phyloP scores from a whole-genome alignment of 1,140 invertebrate genomes.

The Metaphire vulgaris region DNA sequence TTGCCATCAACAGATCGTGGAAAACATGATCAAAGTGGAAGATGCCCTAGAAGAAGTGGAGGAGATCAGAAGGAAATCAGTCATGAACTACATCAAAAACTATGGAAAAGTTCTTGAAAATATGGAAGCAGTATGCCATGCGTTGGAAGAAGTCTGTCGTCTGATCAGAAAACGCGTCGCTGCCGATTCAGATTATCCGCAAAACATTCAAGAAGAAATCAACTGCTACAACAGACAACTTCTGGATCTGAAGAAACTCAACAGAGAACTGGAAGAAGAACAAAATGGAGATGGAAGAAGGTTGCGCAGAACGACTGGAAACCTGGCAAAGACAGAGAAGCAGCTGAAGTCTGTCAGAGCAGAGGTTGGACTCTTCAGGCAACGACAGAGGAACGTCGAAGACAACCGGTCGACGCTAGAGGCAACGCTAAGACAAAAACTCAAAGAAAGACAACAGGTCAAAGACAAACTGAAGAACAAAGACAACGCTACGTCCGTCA shows the following conservation, averaged over 20 bases:
- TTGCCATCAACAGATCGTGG: neutral
- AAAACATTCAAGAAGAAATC: neutral
- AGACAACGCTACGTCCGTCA: neutral
- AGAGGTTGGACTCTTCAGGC: neutral
- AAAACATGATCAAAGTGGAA: neutral
- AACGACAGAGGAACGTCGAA: neutral
- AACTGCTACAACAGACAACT: neutral
- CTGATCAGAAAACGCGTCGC: neutral
- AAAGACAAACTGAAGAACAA: neutral
- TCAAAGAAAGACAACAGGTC: neutral
- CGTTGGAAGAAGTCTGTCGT: neutral
- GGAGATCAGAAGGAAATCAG: neutral
- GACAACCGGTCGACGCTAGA: neutral
- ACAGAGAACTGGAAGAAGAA: neutral
- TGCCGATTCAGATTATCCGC: neutral
- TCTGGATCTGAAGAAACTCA: neutral
- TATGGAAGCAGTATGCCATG: neutral
- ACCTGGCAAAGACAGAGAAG: neutral
- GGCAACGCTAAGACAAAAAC: neutral
- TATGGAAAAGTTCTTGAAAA: neutral
- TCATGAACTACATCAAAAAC: neutral
- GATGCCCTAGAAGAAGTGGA: neutral
- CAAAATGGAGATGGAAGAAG: neutral
- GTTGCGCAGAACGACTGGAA: neutral
- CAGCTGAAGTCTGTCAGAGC: neutral